Evolutionary conservation across 1,140 invertebrate genomes (phyloP), one percentile per base, ranked within the genome.

Genomic region (Apis cerana): DNA sequence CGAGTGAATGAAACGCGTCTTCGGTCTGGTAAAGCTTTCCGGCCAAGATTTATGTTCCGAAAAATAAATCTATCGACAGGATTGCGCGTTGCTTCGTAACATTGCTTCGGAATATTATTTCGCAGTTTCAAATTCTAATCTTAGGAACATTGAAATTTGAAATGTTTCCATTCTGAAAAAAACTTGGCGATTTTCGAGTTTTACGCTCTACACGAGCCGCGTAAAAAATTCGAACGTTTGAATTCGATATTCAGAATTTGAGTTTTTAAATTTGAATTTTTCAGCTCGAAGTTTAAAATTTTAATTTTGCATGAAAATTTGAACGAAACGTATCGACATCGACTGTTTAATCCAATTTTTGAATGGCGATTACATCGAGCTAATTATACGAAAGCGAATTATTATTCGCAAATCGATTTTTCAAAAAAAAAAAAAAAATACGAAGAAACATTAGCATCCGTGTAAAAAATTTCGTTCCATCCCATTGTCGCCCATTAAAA

Each of bases 1-100:
- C 62, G 64, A 43, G 64, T 54, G 33, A 33, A 61, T 19, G 80
- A 33, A 61, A 61, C 80, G 80, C 69, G 80, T 54, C 74, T 54
- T 69, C 61, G 62, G 21, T 50, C 48, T 23, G 17, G 12, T 50
- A n/a, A 11, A 19, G 21, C 48, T n/a, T 33, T 58, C 54, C 52
- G 61, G 48, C 23, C 23, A 1, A 10, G 12, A 9, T 61, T 64
- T 75, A 10, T 50, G 15, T 64, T 75, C 21, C 58, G 54, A 15
- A 9, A 21, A 33, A 61, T 64, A 65, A 74, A 74, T 80, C 33
- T 43, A 75, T 58, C 61, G 33, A 17, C 27, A 8, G 27, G 56
- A 80, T 80, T 33, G 27, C 15, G 27, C 15, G 69, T 54, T 72
- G 33, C 27, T 72, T 56, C 0, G 33, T 4, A 19, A 17, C 15